Evolutionary conservation across 2,797 vertebrate species (phyloP).

Genomic region (Ambastaia sidthimunki): DNA sequence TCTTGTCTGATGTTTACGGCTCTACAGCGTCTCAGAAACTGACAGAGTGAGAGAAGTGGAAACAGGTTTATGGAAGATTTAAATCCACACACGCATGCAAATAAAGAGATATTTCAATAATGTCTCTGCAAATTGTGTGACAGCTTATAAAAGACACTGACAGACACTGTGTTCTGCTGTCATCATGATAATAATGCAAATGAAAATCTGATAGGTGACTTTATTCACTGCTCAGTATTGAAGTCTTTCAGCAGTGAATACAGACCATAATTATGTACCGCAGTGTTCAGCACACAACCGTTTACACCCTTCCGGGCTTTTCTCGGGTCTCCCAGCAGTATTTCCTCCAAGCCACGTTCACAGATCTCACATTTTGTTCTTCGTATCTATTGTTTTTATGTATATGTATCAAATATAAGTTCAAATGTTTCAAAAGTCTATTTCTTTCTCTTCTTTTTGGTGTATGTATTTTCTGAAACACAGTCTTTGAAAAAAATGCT

Average conservation of each 20-base stretch:
- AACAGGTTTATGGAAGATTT: background rate
- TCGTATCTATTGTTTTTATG: too few relatives aligned
- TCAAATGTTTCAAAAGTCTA: background rate
- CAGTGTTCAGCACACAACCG: too few relatives aligned
- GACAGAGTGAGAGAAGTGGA: background rate
- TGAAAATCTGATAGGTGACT: slow-evolving; percentile 22
- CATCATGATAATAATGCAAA: slow-evolving; percentile 47
- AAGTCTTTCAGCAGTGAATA: background rate
- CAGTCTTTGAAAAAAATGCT: slow-evolving; percentile 73
- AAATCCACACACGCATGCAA: background rate
- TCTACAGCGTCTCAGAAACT: slow-evolving; percentile 37
- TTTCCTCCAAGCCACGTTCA: too few relatives aligned
- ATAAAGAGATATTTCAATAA: background rate
- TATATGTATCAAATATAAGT: too few relatives aligned
- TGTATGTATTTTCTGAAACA: slow-evolving; percentile 63
- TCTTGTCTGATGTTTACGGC: slow-evolving; percentile 22
- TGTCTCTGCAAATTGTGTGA: background rate
- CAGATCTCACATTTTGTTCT: too few relatives aligned
- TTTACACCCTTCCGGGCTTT: too few relatives aligned
- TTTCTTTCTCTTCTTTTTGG: slow-evolving; percentile 40
- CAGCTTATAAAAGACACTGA: background rate
- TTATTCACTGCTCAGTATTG: slow-evolving; percentile 11
- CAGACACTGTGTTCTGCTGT: background rate
- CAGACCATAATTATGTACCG: too few relatives aligned
- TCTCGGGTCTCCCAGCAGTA: too few relatives aligned